Percentiles rank a stretch among this genome's conserved stretches.
Evolutionary conservation across 2,113 vertebrate genomes (phyloP).

Genomic region (Tonatia bakeri): DNA sequence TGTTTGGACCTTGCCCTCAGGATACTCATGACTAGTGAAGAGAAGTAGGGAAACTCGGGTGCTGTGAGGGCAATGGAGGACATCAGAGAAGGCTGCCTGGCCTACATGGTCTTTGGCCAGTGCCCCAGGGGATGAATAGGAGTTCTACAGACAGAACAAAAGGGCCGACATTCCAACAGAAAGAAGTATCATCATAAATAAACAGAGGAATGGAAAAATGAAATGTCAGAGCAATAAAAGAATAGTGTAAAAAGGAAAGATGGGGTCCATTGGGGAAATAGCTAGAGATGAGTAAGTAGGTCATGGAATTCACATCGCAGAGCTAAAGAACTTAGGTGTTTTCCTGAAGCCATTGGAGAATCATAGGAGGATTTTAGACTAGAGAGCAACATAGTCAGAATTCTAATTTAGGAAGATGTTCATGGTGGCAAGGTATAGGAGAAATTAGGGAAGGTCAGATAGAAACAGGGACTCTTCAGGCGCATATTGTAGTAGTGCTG

Average conservation of each 20-base stretch:
- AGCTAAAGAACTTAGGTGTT: background rate
- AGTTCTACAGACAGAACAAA: conserved; percentile 8
- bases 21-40: background rate
- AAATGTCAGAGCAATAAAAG: background rate
- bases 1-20: background rate
- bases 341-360: background rate
- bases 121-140: background rate
- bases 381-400: background rate
- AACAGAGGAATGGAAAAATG: background rate
- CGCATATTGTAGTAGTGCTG: no score
- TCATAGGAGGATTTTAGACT: background rate
- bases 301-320: no score
- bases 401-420: background rate
- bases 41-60: background rate
- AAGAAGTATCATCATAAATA: background rate
- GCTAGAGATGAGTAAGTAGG: background rate
- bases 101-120: background rate
- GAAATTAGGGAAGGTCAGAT: background rate
- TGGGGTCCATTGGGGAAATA: background rate
- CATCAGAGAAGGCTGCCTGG: background rate
- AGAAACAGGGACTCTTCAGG: background rate
- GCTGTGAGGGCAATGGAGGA: background rate
- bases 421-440: background rate
- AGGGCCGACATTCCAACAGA: background rate
- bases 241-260: background rate